A percentile compares a stretch with the other conserved stretches of the same genome.
phyloP scores from a whole-genome alignment of 2,113 vertebrate species.

The Sturnus vulgaris region DNA sequence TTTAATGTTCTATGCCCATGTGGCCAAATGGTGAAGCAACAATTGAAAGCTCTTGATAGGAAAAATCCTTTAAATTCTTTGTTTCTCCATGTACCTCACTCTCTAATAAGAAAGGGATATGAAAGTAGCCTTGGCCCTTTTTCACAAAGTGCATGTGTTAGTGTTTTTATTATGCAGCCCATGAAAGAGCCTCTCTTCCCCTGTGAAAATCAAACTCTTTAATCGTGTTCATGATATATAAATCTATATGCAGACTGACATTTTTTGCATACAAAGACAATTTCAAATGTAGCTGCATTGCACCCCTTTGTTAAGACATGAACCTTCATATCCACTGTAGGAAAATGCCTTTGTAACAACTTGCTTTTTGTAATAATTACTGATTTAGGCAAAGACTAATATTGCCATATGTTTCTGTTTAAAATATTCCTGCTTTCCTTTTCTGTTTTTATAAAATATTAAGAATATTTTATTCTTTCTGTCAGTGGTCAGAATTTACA shows the following conservation, averaged over 20 bases:
- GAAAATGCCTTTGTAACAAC: not conserved
- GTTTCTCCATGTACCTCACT: not conserved
- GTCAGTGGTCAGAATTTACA: not conserved
- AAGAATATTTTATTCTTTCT: not conserved
- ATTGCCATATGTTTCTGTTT: not conserved
- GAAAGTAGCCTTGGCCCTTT: not conserved
- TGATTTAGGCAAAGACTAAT: not conserved
- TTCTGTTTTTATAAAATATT: not conserved
- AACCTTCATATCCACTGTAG: not conserved
- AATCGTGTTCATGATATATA: accelerated
- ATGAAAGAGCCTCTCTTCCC: not conserved
- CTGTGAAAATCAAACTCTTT: not conserved
- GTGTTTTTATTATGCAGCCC: not conserved
- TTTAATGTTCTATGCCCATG: not conserved
- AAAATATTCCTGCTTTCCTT: not conserved
- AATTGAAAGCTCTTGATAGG: not conserved
- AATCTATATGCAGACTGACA: not conserved
- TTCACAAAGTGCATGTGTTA: not conserved
- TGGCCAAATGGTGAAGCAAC: not conserved
- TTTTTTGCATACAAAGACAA: not conserved
- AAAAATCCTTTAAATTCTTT: not conserved
- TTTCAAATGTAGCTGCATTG: not conserved
- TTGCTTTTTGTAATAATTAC: not conserved
- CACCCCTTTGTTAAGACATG: not conserved
- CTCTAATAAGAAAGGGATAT: not conserved